These are phyloP conservation scores for Orestias chungarensis DNA, from an alignment of 2,797 vertebrate genomes.

Conservation along the genomic window DNA sequence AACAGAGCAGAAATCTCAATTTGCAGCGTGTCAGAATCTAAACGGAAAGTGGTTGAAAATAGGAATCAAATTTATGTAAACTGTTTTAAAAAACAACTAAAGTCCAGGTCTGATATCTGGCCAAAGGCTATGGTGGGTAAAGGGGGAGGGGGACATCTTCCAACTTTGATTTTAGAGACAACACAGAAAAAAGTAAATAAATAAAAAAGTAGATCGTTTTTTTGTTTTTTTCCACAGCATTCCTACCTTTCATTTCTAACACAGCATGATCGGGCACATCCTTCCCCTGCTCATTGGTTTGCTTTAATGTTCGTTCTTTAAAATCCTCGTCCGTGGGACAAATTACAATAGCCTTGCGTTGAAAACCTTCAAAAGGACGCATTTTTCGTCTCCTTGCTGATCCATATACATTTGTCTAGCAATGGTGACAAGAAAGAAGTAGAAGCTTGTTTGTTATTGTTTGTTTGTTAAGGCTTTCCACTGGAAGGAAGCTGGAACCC, in stretches of 20 bases:
- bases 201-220: constrained; percentile 77
- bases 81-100: constrained; percentile 45
- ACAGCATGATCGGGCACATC: constrained; percentile 96
- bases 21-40: constrained; percentile 70
- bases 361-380: constrained; percentile 98
- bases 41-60: constrained; percentile 63
- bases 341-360: constrained; percentile 95
- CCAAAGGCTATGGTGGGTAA: constrained; percentile 64
- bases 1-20: constrained; percentile 53
- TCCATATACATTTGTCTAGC: constrained; percentile 97
- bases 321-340: constrained; percentile 95
- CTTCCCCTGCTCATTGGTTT: constrained; percentile 95
- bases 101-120: constrained; percentile 72
- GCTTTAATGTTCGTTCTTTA: constrained; percentile 91
- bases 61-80: constrained; percentile 68
- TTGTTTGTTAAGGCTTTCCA: constrained; percentile 85
- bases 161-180: constrained; percentile 78
- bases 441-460: constrained; percentile 84
- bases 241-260: constrained; percentile 98
- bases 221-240: constrained; percentile 78
- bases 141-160: constrained; percentile 65
- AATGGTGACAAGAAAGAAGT: constrained; percentile 86
- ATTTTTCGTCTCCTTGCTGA: constrained; percentile 98
- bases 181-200: constrained; percentile 74
- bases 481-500: constrained; percentile 84